Conservation (phyloP, 2,797 vertebrate genomes). For the Mus caroli region DNA sequence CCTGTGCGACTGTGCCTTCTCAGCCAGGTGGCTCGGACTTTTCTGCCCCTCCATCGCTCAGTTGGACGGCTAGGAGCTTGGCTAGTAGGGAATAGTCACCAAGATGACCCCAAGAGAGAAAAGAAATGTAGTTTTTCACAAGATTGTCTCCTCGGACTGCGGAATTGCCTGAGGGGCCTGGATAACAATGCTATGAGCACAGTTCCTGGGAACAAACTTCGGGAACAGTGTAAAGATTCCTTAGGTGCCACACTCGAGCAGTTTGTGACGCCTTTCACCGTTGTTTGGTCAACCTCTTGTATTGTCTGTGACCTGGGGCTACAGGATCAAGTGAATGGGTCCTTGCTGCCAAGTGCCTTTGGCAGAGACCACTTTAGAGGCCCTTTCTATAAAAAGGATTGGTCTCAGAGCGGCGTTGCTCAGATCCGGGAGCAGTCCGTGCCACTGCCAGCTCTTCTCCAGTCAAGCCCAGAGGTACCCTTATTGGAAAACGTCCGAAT, state of each 20-base stretch:
- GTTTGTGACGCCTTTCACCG: neutral
- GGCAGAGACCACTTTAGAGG: neutral
- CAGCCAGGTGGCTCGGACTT: neutral
- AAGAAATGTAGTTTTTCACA: slow-evolving; percentile 47
- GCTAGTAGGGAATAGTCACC: neutral
- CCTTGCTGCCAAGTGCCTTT: neutral
- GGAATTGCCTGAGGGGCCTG: neutral
- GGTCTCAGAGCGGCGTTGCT: neutral
- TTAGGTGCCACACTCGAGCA: neutral
- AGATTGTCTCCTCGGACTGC: neutral
- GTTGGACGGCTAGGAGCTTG: slow-evolving; percentile 33
- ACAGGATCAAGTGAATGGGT: neutral
- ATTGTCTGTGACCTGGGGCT: neutral
- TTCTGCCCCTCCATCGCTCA: neutral
- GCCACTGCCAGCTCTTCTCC: neutral
- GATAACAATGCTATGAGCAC: neutral
- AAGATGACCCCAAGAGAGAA: slow-evolving; percentile 41
- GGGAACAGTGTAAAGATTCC: neutral
- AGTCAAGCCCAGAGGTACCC: neutral
- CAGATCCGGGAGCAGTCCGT: neutral
- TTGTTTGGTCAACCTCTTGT: neutral
- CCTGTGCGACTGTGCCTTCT: neutral
- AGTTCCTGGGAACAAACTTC: neutral
- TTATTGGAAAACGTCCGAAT: slow-evolving; percentile 52
- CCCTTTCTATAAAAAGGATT: neutral